Base-by-base conservation (phyloP, 2,113 vertebrate species). In the Psettodes erumei region DNA sequence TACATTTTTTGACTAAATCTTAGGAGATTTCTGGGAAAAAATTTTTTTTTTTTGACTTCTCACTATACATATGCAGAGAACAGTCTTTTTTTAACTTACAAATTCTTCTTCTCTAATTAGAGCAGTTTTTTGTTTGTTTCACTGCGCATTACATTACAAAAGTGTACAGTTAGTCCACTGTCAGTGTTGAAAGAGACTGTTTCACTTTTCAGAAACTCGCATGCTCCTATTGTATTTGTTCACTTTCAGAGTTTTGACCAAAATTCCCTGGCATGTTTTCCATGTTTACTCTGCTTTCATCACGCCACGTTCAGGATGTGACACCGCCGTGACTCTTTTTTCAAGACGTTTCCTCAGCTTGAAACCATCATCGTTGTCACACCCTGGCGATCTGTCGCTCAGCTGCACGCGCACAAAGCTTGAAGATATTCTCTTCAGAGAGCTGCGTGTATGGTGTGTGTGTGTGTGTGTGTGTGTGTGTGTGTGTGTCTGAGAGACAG, bases 211-310 rank as follows among this genome's bases (percentile, higher is more conserved):
- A 76, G 77, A 79, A 60, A 45, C 55, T 75, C 5, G 23, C 63
- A 60, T 73, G 78, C 82, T 83, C 65, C 54, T 51, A 56, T 86
- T 82, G 70, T 77, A 75, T 75, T n/a, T 11, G 69, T 60, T 79
- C 79, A 43, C 81, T 88, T 61, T 82, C 51, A 54, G 79, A 84
- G 77, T 89, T 86, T 85, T 85, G 80, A 88, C 88, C 82, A 83
- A 84, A 77, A 85, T 86, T 81, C 85, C 81, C 70, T 84, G 86
- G 89, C 88, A 84, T 91, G 82, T 92, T 90, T 90, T 84, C 86
- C 84, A 82, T 91, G 90, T 93, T 92, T 90, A 91, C 87, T 86
- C 86, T 67, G 0, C 90, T 91, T 92, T 91, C 80, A 90, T 90
- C 78, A 27, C 30, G n/a, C 71, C 75, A 3, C 66, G 75, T 86